phyloP scores from a whole-genome alignment of 2,797 vertebrate genomes.

The Oryzias sinensis region DNA sequence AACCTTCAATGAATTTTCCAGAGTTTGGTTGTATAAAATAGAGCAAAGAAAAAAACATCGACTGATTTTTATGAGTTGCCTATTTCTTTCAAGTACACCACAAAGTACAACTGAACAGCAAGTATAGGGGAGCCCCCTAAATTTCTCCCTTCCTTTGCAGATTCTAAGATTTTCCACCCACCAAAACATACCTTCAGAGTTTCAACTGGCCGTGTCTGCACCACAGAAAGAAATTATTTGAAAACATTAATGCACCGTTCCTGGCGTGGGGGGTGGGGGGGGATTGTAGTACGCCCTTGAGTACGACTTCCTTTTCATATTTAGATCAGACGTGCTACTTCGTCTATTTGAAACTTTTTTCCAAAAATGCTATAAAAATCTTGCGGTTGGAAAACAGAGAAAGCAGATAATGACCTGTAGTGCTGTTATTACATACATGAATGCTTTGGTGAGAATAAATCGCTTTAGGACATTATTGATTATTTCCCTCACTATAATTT shows the following conservation, averaged over 20 bases:
- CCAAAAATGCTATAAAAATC: constrained; percentile 11
- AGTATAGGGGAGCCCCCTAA: constrained; percentile 68
- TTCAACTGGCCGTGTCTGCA: constrained; percentile 25
- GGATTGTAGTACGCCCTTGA: too few relatives aligned
- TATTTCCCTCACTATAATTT: not conserved
- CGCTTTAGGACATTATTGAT: not conserved
- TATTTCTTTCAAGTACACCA: constrained; percentile 17
- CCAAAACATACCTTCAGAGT: constrained; percentile 49
- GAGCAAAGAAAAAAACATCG: constrained; percentile 6
- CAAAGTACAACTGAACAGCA: constrained; percentile 14
- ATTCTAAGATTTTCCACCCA: constrained; percentile 63
- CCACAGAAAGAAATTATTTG: constrained; percentile 29
- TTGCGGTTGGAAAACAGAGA: constrained; percentile 20
- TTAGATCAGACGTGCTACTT: constrained; percentile 3
- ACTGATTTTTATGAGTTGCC: constrained; percentile 16
- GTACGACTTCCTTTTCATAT: not conserved
- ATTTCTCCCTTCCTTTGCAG: constrained; percentile 65
- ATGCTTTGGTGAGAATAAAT: too few relatives aligned
- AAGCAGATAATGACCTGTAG: constrained; percentile 26
- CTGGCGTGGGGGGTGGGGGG: not conserved
- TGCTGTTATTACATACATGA: not conserved
- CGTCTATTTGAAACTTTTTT: not conserved
- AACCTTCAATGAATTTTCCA: not conserved
- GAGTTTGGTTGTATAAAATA: not conserved
- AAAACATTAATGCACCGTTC: constrained; percentile 8